These are phyloP conservation scores for Lysiphlebus fabarum DNA, from an alignment of 1,140 invertebrate genomes.

Conservation along the genomic window DNA sequence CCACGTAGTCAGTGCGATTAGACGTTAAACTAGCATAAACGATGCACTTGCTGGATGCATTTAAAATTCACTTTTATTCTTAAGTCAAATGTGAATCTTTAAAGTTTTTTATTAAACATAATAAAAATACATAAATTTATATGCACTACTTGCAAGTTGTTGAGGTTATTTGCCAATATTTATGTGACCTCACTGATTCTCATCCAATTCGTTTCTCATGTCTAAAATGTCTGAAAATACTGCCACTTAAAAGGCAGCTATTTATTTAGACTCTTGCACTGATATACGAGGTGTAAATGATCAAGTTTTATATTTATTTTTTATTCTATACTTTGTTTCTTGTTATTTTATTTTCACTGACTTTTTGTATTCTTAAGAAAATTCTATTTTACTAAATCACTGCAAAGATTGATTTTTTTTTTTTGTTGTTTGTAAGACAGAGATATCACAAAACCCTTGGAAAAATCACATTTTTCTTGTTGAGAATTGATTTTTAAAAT, in stretches of 20 bases:
- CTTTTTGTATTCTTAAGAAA: background rate
- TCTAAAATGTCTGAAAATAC: background rate
- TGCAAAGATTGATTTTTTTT: background rate
- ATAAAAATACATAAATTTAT: conserved; percentile 1
- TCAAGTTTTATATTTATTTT: background rate
- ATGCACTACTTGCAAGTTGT: background rate
- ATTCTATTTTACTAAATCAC: conserved; percentile 4
- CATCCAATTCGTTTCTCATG: background rate
- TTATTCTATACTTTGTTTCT: background rate
- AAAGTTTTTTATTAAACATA: background rate
- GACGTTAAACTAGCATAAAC: conserved; percentile 30
- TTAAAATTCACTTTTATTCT: conserved; percentile 11
- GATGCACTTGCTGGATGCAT: conserved; percentile 30
- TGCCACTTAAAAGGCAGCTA: conserved; percentile 13
- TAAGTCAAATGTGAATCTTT: background rate
- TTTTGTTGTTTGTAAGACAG: conserved; percentile 2
- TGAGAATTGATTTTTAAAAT: background rate
- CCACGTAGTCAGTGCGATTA: conserved; percentile 30
- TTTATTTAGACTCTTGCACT: background rate
- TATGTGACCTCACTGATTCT: background rate
- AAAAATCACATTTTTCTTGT: conserved; percentile 20
- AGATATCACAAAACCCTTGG: conserved; percentile 3
- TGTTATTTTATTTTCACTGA: conserved; percentile 6
- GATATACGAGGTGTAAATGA: conserved; percentile 13
- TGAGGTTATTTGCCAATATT: background rate